Evolutionary conservation across 2,797 vertebrate genomes (phyloP).

Genomic region (Pelobates cultripes): DNA sequence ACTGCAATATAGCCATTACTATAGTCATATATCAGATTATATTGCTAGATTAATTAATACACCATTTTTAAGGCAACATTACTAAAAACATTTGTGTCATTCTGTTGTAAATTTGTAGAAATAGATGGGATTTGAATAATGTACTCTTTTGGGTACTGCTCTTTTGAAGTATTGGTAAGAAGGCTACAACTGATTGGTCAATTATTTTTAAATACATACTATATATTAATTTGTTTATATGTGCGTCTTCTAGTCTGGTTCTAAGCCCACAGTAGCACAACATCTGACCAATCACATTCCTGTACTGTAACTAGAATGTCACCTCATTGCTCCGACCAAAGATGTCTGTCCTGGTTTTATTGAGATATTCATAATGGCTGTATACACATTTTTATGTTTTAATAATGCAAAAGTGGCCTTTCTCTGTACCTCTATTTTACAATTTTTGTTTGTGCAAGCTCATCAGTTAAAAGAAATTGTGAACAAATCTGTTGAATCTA

Average conservation of each 20-base stretch:
- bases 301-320: conserved; percentile 61
- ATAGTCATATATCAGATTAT: too few species aligned
- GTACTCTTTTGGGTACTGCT: not conserved
- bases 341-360: conserved; percentile 64
- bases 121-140: not conserved
- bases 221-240: too few species aligned
- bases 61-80: too few species aligned
- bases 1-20: not conserved
- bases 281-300: conserved; percentile 58
- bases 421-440: conserved; percentile 54
- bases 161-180: conserved; percentile 54
- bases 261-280: conserved; percentile 56
- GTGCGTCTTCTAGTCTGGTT: not conserved
- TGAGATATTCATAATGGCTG: conserved; percentile 55
- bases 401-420: conserved; percentile 64
- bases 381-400: conserved; percentile 56
- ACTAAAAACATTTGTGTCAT: not conserved
- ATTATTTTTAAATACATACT: conserved; percentile 20
- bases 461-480: conserved; percentile 38
- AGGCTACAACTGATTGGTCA: conserved; percentile 56
- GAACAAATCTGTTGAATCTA: conserved; percentile 60
- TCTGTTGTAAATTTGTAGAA: not conserved
- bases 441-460: conserved; percentile 59
- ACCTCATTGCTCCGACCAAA: conserved; percentile 73
- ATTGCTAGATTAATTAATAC: too few species aligned